phyloP scores from a whole-genome alignment of 2,797 vertebrate genomes.

The Enteromius unitaeniatus region DNA sequence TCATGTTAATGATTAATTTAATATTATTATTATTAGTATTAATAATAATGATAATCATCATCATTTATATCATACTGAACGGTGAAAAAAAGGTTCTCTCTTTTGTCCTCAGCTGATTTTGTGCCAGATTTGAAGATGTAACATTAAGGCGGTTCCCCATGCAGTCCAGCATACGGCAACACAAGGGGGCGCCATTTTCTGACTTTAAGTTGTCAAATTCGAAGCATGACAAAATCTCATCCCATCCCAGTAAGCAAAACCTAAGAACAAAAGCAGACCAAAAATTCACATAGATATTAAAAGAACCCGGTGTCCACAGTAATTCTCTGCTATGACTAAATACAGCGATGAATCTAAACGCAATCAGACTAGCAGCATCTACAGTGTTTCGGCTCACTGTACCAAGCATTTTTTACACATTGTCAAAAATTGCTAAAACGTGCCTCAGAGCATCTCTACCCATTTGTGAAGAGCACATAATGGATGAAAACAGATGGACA shows the following conservation, averaged over 20 bases:
- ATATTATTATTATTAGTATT: neutral
- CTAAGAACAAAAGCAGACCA: neutral
- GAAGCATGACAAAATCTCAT: neutral
- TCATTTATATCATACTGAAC: neutral
- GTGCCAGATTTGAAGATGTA: neutral
- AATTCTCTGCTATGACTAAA: neutral
- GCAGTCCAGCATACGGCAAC: constrained; percentile 46
- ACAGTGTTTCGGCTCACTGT: constrained; percentile 47
- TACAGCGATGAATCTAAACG: constrained; percentile 5
- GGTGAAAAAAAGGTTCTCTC: neutral
- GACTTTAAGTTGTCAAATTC: constrained; percentile 26
- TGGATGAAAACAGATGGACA: constrained; percentile 59
- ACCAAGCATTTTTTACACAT: constrained; percentile 14
- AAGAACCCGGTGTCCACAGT: neutral
- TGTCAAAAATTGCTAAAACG: neutral
- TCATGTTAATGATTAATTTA: no score
- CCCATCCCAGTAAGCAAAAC: neutral
- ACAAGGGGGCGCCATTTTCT: constrained; percentile 70
- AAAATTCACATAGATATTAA: neutral
- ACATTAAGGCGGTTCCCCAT: constrained; percentile 16
- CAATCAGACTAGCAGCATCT: neutral
- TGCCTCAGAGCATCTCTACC: constrained; percentile 28
- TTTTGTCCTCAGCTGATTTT: neutral
- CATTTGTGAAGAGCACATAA: constrained; percentile 63
- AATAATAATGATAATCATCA: no score